These are phyloP conservation scores for Heterochromis multidens DNA, from an alignment of 2,113 vertebrate species.

Conservation along the genomic window DNA sequence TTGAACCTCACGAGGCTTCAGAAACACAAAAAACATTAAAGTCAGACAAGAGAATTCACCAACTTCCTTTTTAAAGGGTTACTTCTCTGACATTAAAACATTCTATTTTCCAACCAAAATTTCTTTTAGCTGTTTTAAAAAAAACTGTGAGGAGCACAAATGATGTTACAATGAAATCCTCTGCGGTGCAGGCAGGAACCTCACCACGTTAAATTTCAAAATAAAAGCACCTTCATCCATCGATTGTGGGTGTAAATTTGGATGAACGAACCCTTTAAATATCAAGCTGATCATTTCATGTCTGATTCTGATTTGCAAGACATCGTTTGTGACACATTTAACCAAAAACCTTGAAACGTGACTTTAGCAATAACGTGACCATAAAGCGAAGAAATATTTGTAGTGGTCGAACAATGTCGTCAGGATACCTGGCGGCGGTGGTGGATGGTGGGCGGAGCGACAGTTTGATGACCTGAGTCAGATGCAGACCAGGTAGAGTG, in stretches of 20 bases:
- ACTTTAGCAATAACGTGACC: neutral
- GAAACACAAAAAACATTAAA: neutral
- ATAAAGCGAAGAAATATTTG: neutral
- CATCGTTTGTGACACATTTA: neutral
- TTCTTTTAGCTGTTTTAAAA: no score
- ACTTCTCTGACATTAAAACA: neutral
- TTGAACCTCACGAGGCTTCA: neutral
- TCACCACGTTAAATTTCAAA: neutral
- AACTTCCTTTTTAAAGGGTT: no score
- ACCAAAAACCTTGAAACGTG: neutral
- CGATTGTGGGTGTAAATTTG: neutral
- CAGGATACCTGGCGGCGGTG: neutral
- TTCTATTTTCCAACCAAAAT: no score
- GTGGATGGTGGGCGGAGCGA: neutral
- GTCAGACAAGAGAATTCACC: no score
- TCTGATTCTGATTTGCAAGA: neutral
- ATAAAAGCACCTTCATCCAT: neutral
- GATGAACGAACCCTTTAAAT: neutral
- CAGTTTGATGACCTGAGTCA: neutral
- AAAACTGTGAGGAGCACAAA: no score
- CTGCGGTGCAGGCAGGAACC: no score
- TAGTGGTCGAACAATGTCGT: neutral
- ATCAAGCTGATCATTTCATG: neutral
- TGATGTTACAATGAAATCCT: no score
- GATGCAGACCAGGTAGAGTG: neutral